Evolutionary conservation across 2,797 vertebrate genomes (phyloP).

Genomic region (Eurystomus glaucurus): DNA sequence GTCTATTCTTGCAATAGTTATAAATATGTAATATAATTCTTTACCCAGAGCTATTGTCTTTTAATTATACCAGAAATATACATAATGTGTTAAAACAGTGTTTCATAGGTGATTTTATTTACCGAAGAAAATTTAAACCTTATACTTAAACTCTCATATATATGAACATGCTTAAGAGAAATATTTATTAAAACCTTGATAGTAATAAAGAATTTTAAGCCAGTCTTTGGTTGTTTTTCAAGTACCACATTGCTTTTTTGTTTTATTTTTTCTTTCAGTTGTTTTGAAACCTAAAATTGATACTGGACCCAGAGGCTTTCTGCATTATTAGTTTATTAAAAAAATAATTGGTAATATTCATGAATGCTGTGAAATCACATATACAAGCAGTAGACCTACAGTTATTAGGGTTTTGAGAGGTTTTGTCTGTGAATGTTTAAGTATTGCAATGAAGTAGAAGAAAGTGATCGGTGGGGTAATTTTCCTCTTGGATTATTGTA

Average conservation of each 20-base stretch:
- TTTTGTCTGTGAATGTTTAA: not conserved
- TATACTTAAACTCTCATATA: conserved; percentile 27
- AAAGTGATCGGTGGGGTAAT: not conserved
- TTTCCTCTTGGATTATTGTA: not conserved
- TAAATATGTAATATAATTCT: conserved; percentile 81
- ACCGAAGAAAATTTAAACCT: conserved; percentile 64
- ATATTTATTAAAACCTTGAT: conserved; percentile 64
- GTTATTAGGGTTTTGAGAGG: not conserved
- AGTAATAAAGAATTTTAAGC: conserved; percentile 58
- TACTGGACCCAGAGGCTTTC: not conserved
- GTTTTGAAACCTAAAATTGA: not conserved
- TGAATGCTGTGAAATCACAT: not conserved
- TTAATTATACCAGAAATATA: conserved; percentile 78
- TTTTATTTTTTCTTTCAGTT: not conserved
- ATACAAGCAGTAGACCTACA: not conserved
- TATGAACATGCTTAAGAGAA: conserved; percentile 31
- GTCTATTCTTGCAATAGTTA: conserved; percentile 78
- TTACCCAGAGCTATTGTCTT: conserved; percentile 72
- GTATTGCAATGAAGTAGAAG: not conserved
- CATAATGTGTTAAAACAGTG: conserved; percentile 59
- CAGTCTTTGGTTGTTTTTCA: conserved; percentile 1
- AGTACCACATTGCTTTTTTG: not conserved
- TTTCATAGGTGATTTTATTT: conserved; percentile 77
- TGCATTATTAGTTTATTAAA: not conserved
- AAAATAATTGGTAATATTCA: not conserved